phyloP scores from a whole-genome alignment of 2,888 invertebrate species.

The Embidobia sp. region DNA sequence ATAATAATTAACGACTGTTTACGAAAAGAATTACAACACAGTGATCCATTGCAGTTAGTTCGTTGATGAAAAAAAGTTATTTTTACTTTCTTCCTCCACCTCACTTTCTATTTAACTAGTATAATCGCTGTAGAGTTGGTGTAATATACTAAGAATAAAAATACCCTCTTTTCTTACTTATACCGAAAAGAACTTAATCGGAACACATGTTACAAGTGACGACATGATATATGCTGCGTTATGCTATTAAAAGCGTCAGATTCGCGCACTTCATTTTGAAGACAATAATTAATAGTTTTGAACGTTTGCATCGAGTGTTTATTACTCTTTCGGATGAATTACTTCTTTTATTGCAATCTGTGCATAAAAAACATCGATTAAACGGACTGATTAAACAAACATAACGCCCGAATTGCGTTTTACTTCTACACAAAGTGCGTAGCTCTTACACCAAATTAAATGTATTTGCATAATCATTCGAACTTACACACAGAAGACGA shows the following conservation, averaged over 20 bases:
- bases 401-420: too few species aligned
- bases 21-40: slow-evolving; percentile 6
- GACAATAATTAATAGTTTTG: slow-evolving; percentile 23
- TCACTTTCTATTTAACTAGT: slow-evolving; percentile 38
- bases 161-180: slow-evolving; percentile 30
- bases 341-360: not conserved
- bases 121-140: slow-evolving; percentile 7
- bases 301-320: not conserved
- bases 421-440: too few species aligned
- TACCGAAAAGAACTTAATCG: slow-evolving; percentile 10
- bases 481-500: too few species aligned
- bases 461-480: too few species aligned
- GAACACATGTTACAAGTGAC: slow-evolving; percentile 17
- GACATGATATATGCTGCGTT: slow-evolving; percentile 4
- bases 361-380: not conserved
- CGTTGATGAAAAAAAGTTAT: slow-evolving; percentile 24
- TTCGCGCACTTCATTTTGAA: not conserved
- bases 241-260: slow-evolving; percentile 29
- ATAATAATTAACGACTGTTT: not conserved
- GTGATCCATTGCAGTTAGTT: slow-evolving; percentile 1
- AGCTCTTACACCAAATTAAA: too few species aligned
- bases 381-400: too few species aligned
- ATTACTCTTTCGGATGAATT: not conserved
- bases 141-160: slow-evolving; percentile 26
- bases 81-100: slow-evolving; percentile 40